A percentile compares a stretch with the other conserved stretches of the same genome.
These are phyloP conservation scores for Thunnus thynnus DNA, from an alignment of 2,113 vertebrate genomes.

Conservation along the genomic window DNA sequence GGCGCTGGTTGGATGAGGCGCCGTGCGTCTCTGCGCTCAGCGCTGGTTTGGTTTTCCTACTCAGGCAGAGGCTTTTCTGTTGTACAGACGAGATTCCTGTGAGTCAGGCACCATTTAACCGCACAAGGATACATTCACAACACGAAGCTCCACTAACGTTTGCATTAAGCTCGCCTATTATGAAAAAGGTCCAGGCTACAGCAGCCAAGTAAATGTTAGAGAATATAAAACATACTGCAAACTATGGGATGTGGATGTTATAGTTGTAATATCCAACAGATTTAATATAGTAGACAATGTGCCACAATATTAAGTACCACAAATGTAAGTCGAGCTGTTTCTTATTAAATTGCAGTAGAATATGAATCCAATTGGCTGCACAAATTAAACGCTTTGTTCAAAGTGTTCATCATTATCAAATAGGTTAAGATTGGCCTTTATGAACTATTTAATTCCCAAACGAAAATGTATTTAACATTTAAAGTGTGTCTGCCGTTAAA, in stretches of 20 bases:
- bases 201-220: background rate
- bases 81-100: conserved; percentile 75
- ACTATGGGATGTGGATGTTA: background rate
- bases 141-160: conserved; percentile 38
- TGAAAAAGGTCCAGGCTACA: conserved; percentile 5
- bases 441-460: conserved; percentile 20
- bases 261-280: background rate
- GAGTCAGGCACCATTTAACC: conserved; percentile 78
- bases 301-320: background rate
- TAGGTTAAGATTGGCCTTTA: conserved; percentile 2
- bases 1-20: conserved; percentile 77
- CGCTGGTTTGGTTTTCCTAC: conserved; percentile 61
- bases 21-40: conserved; percentile 74
- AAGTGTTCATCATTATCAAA: conserved; percentile 27
- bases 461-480: conserved; percentile 46
- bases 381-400: conserved; percentile 41
- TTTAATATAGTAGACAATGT: background rate
- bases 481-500: conserved; percentile 38
- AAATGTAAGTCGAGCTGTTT: background rate
- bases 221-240: background rate
- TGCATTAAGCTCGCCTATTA: conserved; percentile 2
- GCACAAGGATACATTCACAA: conserved; percentile 58
- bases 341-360: conserved; percentile 6
- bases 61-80: conserved; percentile 72
- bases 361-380: conserved; percentile 3